Base-by-base conservation (phyloP, 2,888 invertebrate genomes). In the Charanyca ferruginea region DNA sequence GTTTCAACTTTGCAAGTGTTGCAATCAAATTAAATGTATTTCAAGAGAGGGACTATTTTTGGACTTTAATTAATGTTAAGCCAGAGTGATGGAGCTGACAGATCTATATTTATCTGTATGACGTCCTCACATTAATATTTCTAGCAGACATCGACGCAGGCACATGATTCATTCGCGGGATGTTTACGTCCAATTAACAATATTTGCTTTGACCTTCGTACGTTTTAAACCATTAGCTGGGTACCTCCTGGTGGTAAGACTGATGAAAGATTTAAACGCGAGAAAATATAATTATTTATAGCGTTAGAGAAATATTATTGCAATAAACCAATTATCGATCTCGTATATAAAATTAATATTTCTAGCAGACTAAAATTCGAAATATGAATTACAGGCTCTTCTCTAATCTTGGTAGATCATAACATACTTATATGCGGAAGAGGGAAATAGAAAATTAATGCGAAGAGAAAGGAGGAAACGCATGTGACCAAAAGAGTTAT, bases 151-250 rank as follows among this genome's bases (percentile, higher is more conserved):
- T 61, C 61, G 22, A 51, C 38, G 45, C 41, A 51, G 48, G 49
- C 54, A 61, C 45, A 49, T 74, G 79, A 78, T 60, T 71, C 74
- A 69, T 54, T n/a, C 28, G 52, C 57, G 62, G 58, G 54, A 76
- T 77, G 78, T 73, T 53, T 66, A 65, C 61, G 61, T 65, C 63
- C 53, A 73, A 77, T 72, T 73, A 64, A 63, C 60, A 73, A 54
- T 61, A 65, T 73, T 64, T 66, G 60, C 48, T 55, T 22, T 8
- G 76, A 77, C 78, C 73, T 76, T 77, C 60, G 35, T 72, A 28
- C 44, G 41, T 52, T 72, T 73, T 47, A 57, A 67, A 73, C 42
- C 42, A 67, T 70, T 55, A 51, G 70, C 48, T 47, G 35, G 32
- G 51, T 57, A 47, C 22, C 42, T 42, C 20, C 42, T 73, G 38